Evolutionary conservation across 2,797 vertebrate genomes (phyloP).

Genomic region (Muscicapa comitata): DNA sequence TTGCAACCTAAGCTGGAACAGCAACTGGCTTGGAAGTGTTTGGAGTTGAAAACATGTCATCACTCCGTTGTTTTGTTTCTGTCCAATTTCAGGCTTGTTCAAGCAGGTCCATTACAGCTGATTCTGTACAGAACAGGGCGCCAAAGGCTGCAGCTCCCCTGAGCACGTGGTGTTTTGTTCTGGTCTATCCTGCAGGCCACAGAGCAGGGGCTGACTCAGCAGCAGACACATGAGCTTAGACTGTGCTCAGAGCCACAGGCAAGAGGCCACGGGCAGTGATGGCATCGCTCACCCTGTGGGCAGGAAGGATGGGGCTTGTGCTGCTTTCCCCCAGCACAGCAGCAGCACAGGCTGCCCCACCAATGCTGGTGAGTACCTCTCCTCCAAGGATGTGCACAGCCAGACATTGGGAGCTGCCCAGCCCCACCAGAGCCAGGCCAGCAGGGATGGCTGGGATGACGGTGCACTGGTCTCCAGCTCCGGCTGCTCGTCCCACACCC

Average conservation of each 20-base stretch:
- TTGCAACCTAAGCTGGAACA: not conserved
- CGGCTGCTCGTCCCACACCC: rapidly evolving
- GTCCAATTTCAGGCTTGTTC: slow-evolving; percentile 12
- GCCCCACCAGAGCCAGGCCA: not conserved
- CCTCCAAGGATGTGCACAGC: rapidly evolving
- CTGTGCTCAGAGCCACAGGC: not conserved
- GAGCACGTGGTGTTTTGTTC: not conserved
- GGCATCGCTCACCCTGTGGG: rapidly evolving
- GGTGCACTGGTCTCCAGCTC: not conserved
- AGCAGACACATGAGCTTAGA: not conserved
- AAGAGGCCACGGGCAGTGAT: not conserved
- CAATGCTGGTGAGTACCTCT: rapidly evolving
- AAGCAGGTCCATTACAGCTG: slow-evolving; percentile 1
- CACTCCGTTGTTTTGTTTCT: not conserved
- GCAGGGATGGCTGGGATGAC: rapidly evolving
- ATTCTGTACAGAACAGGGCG: not conserved
- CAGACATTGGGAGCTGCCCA: not conserved
- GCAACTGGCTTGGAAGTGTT: not conserved
- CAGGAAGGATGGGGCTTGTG: not conserved
- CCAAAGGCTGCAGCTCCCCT: not conserved
- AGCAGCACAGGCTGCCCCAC: not conserved
- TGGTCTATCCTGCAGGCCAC: not conserved
- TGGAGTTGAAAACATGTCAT: not conserved
- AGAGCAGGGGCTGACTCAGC: slow-evolving; percentile 12
- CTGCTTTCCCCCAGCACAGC: not conserved